Percentiles rank a stretch among this genome's conserved stretches.
Evolutionary conservation across 2,888 invertebrate genomes (phyloP).

Genomic region (Neuroscelio doddi): DNA sequence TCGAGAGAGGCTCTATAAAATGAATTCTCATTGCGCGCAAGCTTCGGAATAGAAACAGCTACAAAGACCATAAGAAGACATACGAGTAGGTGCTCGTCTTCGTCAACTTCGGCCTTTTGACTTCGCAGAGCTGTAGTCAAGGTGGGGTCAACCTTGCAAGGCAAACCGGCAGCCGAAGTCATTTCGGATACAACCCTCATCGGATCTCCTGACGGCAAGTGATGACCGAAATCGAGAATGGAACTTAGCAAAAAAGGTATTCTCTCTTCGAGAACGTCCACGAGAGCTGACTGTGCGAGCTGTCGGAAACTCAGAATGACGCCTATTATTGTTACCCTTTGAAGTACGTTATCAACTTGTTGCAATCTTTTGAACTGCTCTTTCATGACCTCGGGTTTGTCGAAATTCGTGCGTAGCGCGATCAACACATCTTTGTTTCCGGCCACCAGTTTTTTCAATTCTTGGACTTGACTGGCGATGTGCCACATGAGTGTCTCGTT

Average conservation of each 20-base stretch:
- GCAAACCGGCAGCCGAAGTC: conserved; percentile 96
- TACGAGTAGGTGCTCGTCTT: conserved; percentile 93
- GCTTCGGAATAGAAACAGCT: conserved; percentile 95
- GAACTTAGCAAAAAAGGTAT: conserved; percentile 97
- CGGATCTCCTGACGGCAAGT: conserved; percentile 91
- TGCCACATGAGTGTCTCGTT: conserved; percentile 99
- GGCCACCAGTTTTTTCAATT: conserved; percentile 92
- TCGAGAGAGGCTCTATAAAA: conserved; percentile 90
- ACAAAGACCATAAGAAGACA: conserved; percentile 99
- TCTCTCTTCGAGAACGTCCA: conserved; percentile 93
- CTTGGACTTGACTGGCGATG: conserved; percentile 97
- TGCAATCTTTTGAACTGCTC: conserved; percentile 93
- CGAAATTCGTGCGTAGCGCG: conserved; percentile 94
- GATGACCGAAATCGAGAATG: conserved; percentile 94
- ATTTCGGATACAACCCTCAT: conserved; percentile 95
- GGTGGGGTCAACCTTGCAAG: conserved; percentile 96
- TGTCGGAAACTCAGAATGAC: conserved; percentile 97
- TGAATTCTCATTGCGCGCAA: conserved; percentile 92
- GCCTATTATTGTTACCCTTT: conserved; percentile 98
- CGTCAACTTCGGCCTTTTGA: conserved; percentile 90
- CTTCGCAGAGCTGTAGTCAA: conserved; percentile 90
- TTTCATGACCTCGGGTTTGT: conserved; percentile 98
- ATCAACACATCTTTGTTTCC: conserved; percentile 94
- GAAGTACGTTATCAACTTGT: conserved; percentile 95
- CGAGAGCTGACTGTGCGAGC: conserved; percentile 93